Conservation (phyloP, 2,797 vertebrate genomes). For the Sciurus vulgaris region DNA sequence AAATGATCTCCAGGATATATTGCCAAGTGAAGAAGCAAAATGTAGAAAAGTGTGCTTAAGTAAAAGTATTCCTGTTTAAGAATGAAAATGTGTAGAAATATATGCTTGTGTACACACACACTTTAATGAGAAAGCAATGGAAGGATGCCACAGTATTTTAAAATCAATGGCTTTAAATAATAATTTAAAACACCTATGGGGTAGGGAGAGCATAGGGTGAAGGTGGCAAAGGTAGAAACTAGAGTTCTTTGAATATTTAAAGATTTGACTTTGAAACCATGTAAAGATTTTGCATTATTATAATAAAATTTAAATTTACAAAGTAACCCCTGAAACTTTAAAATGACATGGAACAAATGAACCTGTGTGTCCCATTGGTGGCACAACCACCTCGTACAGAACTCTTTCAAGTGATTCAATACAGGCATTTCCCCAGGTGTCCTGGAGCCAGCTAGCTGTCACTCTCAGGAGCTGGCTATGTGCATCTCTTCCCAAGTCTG, state of each 20-base stretch:
- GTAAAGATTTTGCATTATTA: background rate
- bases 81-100: background rate
- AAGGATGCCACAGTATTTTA: background rate
- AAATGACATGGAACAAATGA: background rate
- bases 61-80: background rate
- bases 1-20: background rate
- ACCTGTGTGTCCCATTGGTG: background rate
- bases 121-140: background rate
- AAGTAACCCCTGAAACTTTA: constrained; percentile 30
- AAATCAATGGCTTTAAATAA: background rate
- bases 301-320: constrained; percentile 30
- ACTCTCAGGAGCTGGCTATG: background rate
- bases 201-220: background rate
- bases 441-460: background rate
- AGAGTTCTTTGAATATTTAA: background rate
- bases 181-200: background rate
- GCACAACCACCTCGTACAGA: background rate
- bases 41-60: background rate
- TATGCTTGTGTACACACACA: background rate
- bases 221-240: background rate
- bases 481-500: background rate
- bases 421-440: background rate
- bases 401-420: background rate
- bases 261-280: constrained; percentile 16
- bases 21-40: constrained; percentile 6